phyloP scores from a whole-genome alignment of 2,888 invertebrate genomes.

The Temnothorax unifasciatus region DNA sequence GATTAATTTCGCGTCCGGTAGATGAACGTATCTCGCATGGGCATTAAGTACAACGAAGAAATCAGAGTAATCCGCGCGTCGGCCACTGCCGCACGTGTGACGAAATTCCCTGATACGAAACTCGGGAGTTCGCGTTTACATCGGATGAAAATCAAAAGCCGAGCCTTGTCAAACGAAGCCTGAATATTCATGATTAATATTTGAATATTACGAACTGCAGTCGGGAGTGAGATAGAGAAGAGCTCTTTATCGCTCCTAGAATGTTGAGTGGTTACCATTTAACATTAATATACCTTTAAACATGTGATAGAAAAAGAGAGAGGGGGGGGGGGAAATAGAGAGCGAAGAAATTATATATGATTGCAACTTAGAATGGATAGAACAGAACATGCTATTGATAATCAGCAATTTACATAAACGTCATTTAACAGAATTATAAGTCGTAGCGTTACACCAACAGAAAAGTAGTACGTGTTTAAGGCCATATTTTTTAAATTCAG shows the following conservation, averaged over 20 bases:
- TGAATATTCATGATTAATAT: slow-evolving; percentile 54
- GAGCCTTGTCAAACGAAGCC: slow-evolving; percentile 28
- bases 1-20: slow-evolving; percentile 32
- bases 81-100: slow-evolving; percentile 55
- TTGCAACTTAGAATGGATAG: background rate
- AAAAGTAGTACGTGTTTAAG: background rate
- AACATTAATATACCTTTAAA: slow-evolving; percentile 22
- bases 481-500: slow-evolving; percentile 1
- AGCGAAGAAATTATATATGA: background rate
- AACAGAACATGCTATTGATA: slow-evolving; percentile 4
- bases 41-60: slow-evolving; percentile 52
- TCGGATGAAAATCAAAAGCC: slow-evolving; percentile 38
- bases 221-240: background rate
- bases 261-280: slow-evolving; percentile 26
- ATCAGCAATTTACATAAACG: slow-evolving; percentile 36
- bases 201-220: slow-evolving; percentile 45
- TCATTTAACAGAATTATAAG: slow-evolving; percentile 21
- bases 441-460: background rate
- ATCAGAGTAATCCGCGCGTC: slow-evolving; percentile 66
- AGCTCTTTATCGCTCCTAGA: slow-evolving; percentile 8
- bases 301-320: background rate
- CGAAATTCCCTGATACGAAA: slow-evolving; percentile 13
- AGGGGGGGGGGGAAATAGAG: background rate
- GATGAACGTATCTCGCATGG: slow-evolving; percentile 33
- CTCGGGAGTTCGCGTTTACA: slow-evolving; percentile 7